Evolutionary conservation across 2,888 invertebrate genomes (phyloP).

Genomic region (Lasioglossum calceatum): DNA sequence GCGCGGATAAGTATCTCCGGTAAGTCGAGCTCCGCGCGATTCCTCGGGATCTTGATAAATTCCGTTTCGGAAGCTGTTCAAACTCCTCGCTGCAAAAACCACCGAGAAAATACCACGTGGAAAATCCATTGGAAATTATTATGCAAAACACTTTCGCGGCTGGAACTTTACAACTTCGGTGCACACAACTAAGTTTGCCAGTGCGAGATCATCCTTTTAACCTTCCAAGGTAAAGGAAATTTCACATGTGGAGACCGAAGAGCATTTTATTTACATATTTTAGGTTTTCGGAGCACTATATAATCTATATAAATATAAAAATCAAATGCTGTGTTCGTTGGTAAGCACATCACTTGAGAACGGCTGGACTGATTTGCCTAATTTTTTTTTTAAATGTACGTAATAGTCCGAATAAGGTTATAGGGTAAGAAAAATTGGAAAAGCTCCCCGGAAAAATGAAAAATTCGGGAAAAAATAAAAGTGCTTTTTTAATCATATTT

Average conservation of each 20-base stretch:
- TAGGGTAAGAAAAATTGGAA: too few relatives aligned
- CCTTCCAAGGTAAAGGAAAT: not conserved
- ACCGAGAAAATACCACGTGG: not conserved
- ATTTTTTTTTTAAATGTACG: too few relatives aligned
- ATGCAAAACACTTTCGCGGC: not conserved
- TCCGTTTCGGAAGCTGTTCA: conserved; percentile 23
- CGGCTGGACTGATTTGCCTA: too few relatives aligned
- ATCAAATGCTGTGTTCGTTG: too few relatives aligned
- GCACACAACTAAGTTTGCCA: not conserved
- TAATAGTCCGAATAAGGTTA: too few relatives aligned
- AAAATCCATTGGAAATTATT: not conserved
- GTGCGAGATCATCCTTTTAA: not conserved
- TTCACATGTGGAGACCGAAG: not conserved
- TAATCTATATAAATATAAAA: too few relatives aligned
- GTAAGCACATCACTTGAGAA: too few relatives aligned
- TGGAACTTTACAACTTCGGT: not conserved
- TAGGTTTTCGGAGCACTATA: too few relatives aligned
- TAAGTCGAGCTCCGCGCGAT: conserved; percentile 27
- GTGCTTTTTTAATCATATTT: too few relatives aligned
- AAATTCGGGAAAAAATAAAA: too few relatives aligned
- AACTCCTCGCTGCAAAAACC: conserved; percentile 7
- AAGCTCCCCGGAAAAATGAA: too few relatives aligned
- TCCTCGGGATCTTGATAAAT: conserved; percentile 38
- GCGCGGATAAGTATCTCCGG: conserved; percentile 60
- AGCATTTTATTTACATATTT: not conserved